Percentiles rank a stretch among this genome's conserved stretches.
phyloP scores from a whole-genome alignment of 2,888 invertebrate species.

The Brachypterus glaber region DNA sequence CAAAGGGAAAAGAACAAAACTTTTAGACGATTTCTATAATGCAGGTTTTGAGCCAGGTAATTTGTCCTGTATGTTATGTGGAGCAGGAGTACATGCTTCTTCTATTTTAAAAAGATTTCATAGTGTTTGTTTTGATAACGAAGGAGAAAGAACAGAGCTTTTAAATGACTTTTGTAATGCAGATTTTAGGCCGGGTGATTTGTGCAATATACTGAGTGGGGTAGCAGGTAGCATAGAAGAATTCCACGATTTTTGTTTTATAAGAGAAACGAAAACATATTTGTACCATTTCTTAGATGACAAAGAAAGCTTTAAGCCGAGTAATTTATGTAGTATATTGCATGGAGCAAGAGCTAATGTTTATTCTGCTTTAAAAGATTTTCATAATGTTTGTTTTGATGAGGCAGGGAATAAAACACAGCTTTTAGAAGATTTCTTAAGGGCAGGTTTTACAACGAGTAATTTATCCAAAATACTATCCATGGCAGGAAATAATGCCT shows the following conservation, averaged over 20 bases:
- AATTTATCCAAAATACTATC: conserved; percentile 29
- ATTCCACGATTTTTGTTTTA: conserved; percentile 20
- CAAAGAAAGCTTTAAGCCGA: conserved; percentile 13
- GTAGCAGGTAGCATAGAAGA: conserved; percentile 22
- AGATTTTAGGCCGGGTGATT: conserved; percentile 25
- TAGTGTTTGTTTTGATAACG: conserved; percentile 22
- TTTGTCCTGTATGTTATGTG: conserved; percentile 23
- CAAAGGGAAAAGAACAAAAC: conserved; percentile 23
- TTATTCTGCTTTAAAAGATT: conserved; percentile 29
- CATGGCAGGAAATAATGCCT: conserved; percentile 28
- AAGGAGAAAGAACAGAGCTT: conserved; percentile 24
- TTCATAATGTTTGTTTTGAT: conserved; percentile 22
- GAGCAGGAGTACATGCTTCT: conserved; percentile 22
- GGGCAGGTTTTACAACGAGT: conserved; percentile 13
- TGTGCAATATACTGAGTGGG: conserved; percentile 28
- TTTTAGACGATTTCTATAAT: conserved; percentile 29
- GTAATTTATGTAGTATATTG: conserved; percentile 27
- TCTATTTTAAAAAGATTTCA: conserved; percentile 22
- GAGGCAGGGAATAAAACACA: conserved; percentile 27
- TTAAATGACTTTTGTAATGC: conserved; percentile 25
- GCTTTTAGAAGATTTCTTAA: conserved; percentile 27
- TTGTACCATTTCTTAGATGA: conserved; percentile 12
- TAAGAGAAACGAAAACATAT: conserved; percentile 24
- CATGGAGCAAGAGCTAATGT: conserved; percentile 28
- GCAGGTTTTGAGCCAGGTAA: conserved; percentile 25